Percentiles rank a stretch among this genome's conserved stretches.
Conservation (phyloP, 2,113 vertebrate genomes). For the Phyllostomus hastatus region DNA sequence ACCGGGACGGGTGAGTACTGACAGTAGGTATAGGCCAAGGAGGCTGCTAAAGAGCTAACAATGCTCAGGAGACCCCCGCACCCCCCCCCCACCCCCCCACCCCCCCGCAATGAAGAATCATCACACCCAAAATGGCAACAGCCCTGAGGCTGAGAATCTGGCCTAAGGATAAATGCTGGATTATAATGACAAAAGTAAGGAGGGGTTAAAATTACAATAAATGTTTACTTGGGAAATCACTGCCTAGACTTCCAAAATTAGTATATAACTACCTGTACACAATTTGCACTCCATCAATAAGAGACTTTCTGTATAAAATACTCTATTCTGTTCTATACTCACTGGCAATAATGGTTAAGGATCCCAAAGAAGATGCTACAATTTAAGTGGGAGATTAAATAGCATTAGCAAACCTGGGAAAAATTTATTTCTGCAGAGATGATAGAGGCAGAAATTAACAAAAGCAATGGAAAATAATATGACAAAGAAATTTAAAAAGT, state of each 20-base stretch:
- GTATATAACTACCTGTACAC: not conserved
- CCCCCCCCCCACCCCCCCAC: not conserved
- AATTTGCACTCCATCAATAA: not conserved
- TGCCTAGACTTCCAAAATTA: not conserved
- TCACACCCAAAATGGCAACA: not conserved
- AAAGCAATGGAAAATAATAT: not conserved
- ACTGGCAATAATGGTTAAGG: not conserved
- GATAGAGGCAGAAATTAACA: not conserved
- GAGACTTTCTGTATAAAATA: not conserved
- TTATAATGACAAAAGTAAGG: not conserved
- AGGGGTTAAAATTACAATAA: not conserved
- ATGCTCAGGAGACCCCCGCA: not conserved
- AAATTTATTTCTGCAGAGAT: not conserved
- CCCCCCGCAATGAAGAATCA: not conserved
- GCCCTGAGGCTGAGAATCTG: not conserved
- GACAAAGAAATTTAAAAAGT: not conserved
- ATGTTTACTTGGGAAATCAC: not conserved
- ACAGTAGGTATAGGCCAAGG: not conserved
- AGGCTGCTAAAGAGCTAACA: not conserved
- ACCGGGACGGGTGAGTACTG: not conserved
- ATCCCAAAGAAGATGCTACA: not conserved
- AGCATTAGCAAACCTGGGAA: not conserved
- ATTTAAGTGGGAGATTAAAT: not conserved
- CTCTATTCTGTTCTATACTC: not conserved
- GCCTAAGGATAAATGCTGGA: not conserved